Evolutionary conservation across 2,888 invertebrate species (phyloP).

Genomic region (Mechanitis messenoides): DNA sequence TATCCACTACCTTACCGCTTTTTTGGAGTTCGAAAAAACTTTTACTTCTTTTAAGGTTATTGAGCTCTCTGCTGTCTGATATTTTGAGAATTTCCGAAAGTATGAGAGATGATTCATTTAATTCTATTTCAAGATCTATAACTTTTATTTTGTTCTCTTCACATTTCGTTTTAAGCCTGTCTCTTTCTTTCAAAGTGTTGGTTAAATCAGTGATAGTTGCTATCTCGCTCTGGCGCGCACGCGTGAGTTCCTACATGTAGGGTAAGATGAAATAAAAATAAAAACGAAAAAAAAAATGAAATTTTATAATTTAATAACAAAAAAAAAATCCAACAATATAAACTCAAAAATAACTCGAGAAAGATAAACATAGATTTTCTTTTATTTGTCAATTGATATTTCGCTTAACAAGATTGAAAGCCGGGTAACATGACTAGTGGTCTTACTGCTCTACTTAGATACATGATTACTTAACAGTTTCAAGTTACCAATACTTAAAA

Average conservation of each 20-base stretch:
- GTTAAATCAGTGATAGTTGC: constrained; percentile 58
- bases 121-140: constrained; percentile 72
- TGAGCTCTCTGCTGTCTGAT: constrained; percentile 58
- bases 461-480: constrained; percentile 73
- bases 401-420: constrained; percentile 69
- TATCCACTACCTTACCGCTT: constrained; percentile 78
- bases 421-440: constrained; percentile 72
- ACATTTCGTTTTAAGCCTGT: constrained; percentile 53
- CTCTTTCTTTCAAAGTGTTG: constrained; percentile 53
- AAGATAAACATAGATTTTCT: constrained; percentile 57
- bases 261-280: constrained; percentile 56
- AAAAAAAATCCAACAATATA: constrained; percentile 56
- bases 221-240: constrained; percentile 61
- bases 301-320: constrained; percentile 58
- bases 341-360: constrained; percentile 61
- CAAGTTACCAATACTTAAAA: constrained; percentile 70
- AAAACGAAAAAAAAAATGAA: constrained; percentile 38
- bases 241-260: constrained; percentile 57
- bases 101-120: constrained; percentile 73
- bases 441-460: constrained; percentile 71
- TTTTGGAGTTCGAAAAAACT: constrained; percentile 72
- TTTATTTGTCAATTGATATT: constrained; percentile 55
- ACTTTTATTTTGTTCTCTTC: constrained; percentile 66
- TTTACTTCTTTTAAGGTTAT: constrained; percentile 59
- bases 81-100: constrained; percentile 69